Percentiles rank a stretch among this genome's conserved stretches.
Evolutionary conservation across 2,888 invertebrate species (phyloP).

Genomic region (Melinaea menophilus): DNA sequence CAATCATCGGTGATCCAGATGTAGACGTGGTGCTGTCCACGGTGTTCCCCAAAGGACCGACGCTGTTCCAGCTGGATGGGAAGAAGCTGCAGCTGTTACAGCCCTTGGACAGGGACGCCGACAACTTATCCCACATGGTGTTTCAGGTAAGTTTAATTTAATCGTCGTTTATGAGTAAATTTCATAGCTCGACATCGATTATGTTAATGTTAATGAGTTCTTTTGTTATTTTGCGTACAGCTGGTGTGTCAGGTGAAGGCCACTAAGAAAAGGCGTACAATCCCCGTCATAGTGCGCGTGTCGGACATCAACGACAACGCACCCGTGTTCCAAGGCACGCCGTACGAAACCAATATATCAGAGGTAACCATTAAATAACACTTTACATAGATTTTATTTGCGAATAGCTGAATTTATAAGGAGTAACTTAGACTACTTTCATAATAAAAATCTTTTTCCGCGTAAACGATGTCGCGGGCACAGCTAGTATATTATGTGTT

Average conservation of each 20-base stretch:
- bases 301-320: conserved; percentile 95
- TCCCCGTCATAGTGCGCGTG: conserved; percentile 92
- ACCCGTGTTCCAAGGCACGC: conserved; percentile 89
- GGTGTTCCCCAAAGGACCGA: conserved; percentile 87
- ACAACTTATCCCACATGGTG: conserved; percentile 91
- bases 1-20: conserved; percentile 89
- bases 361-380: conserved; percentile 78
- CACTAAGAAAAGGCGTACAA: conserved; percentile 88
- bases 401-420: too few species aligned
- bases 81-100: conserved; percentile 87
- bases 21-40: conserved; percentile 87
- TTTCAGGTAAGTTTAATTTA: conserved; percentile 82
- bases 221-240: conserved; percentile 70
- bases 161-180: conserved; percentile 15
- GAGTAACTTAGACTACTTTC: too few species aligned
- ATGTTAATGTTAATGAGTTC: conserved; percentile 25
- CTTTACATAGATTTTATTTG: background rate
- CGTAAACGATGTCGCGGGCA: too few species aligned
- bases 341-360: conserved; percentile 89
- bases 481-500: too few species aligned
- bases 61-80: conserved; percentile 88
- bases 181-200: conserved; percentile 15
- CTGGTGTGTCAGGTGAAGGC: conserved; percentile 89
- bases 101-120: conserved; percentile 90
- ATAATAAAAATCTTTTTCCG: too few species aligned